Base-by-base conservation (phyloP, 2,113 vertebrate genomes). In the Blennius ocellaris region DNA sequence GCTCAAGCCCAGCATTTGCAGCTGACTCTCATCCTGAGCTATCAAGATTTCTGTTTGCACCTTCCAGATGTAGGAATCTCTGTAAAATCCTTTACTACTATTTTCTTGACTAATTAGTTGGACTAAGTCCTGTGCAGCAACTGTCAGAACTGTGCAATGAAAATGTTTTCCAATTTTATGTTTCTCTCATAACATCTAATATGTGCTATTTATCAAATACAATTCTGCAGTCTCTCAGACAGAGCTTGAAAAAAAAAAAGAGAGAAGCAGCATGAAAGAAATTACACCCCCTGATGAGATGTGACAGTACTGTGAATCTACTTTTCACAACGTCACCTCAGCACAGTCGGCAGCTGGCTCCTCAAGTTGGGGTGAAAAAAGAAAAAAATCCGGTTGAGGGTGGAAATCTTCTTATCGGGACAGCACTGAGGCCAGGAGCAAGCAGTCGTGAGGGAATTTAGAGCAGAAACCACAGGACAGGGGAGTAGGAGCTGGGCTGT, bases 381-480 rank as follows among this genome's bases (percentile, higher is more conserved):
- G n/a, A n/a, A n/a, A n/a, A n/a, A n/a, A n/a, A n/a, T 0, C 16
- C 55, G 30, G 64, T 16, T 8, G 21, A 49, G 66, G 49, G 36
- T 52, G 40, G 60, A 70, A 83, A 83, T 80, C 83, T 78, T 74
- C 71, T 88, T 79, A 86, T 74, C 78, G 48, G 63, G 60, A 54
- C 61, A 1, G 47, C 39, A 6, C 52, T 11, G 36, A 45, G 56
- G 74, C 74, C 69, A 49, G 68, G 48, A 71, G 70, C 45, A 55
- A 57, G 74, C 60, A 70, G 78, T 67, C 6, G 7, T 50, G 54
- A 51, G 63, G 64, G 74, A 85, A 83, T 83, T 83, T 48, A 54
- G 58, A 53, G 41, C 45, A 12, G 48, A 50, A 55, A 70, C 77
- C 64, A 76, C 67, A 65, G 64, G 58, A 78, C 21, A 4, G 21